Evolutionary conservation across 1,140 invertebrate species (phyloP), one percentile per base, ranked within the genome.

Genomic region (Alviniconcha marisindica): DNA sequence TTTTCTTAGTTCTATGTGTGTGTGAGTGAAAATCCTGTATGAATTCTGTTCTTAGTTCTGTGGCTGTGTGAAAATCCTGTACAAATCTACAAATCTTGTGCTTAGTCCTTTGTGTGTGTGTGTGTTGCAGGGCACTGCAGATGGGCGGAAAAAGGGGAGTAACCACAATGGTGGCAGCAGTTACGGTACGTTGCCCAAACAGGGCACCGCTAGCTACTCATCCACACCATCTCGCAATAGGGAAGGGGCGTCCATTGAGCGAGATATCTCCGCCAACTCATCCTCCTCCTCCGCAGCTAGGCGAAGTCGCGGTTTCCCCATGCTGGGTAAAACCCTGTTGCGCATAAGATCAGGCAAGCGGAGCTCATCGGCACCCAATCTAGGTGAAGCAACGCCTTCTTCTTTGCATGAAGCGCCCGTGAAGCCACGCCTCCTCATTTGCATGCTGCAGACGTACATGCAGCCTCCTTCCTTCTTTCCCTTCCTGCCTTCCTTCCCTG

Each of bases 281-380:
- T 31, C 76, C 10, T 31, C 73, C 73, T 76, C 51, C 76, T 54
- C 44, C 21, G n/a, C 66, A 14, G 73, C 80, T 66, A 85, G 77
- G 60, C 84, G 84, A 44, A 87, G 69, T 77, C 84, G 88, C 56
- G 89, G 90, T 42, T 92, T 95, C 93, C 95, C 95, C 78, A 94
- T 94, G 82, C 96, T 96, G 93, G 96, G 96, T 95, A 96, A 95
- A 95, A 94, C 94, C 91, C 93, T 95, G 89, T 92, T 95, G 94
- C 95, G 95, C 83, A 90, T 94, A 86, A 91, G 91, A 85, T 89
- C 92, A 74, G 93, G 93, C 84, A 94, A 94, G 86, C 95, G 96
- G 94, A 97, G 97, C 93, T 96, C 95, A 89, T 98, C 97, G 90
- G 96, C 97, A 88, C 97, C 97, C 85, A 97, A 97, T 94, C 94